These are phyloP conservation scores for Drosophila yooni DNA, from an alignment of 2,888 invertebrate species.

Conservation along the genomic window DNA sequence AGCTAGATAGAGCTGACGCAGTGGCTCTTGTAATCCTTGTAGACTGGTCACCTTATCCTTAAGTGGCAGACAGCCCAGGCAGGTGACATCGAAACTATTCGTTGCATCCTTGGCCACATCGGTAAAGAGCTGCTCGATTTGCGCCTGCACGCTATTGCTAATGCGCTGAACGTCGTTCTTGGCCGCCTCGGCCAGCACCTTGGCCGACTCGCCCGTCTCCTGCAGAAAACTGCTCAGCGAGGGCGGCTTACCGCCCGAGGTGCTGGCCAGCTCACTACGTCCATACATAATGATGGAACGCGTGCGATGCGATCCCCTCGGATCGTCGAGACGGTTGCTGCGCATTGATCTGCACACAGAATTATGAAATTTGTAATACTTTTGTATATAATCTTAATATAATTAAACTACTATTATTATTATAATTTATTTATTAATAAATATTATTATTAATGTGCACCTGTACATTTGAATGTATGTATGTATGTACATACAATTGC, in stretches of 20 bases:
- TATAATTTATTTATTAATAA: background rate
- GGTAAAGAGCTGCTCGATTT: constrained; percentile 94
- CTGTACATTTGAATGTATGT: background rate
- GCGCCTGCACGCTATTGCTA: constrained; percentile 92
- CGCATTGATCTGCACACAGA: constrained; percentile 79
- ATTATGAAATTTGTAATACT: background rate
- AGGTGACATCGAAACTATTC: constrained; percentile 90
- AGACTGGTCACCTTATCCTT: constrained; percentile 93
- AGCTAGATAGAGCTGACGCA: constrained; percentile 89
- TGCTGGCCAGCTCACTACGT: constrained; percentile 84
- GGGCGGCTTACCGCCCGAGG: constrained; percentile 77
- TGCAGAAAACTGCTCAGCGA: constrained; percentile 81
- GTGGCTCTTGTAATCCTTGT: constrained; percentile 92
- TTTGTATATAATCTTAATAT: background rate
- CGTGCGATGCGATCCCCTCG: constrained; percentile 84
- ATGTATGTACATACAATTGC: constrained; percentile 1
- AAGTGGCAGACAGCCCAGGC: constrained; percentile 92
- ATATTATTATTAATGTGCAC: background rate
- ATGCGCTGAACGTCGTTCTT: constrained; percentile 84
- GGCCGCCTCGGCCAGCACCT: constrained; percentile 75
- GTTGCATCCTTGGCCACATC: constrained; percentile 89
- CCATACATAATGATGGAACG: constrained; percentile 85
- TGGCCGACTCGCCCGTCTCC: constrained; percentile 70
- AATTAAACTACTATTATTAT: background rate
- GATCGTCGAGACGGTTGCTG: constrained; percentile 84